Base-by-base conservation (phyloP, 2,888 invertebrate species). In the Eulithis prunata region DNA sequence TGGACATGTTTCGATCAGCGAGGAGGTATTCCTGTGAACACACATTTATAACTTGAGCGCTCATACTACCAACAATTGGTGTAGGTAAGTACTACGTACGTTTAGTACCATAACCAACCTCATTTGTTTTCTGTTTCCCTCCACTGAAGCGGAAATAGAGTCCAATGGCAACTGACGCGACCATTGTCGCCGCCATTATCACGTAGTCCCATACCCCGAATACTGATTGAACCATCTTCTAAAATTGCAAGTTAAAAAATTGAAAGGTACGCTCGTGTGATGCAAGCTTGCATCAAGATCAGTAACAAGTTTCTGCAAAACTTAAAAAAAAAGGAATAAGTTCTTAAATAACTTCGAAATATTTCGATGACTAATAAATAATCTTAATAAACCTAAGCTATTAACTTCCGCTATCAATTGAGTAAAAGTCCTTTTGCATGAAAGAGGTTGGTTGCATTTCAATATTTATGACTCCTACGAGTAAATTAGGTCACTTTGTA, bases 141-240 rank as follows among this genome's bases (percentile, higher is more conserved):
- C 97, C 98, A 14, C 96, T 96, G 78, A 97, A 95, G 70, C 97
- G 94, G 84, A 97, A 98, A 81, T 97, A 98, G 52, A 98, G 79
- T 6, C 98, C 98, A 72, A 98, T 97, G 0, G 90, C 88, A 0
- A 97, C 94, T 0, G 97, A 98, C 21, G 95, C 94, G 6, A 95
- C 62, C 76, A 98, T 94, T 68, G 97, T 96, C 2, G 94, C 77
- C 3, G 90, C 94, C 87, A 98, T 95, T 38, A 98, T 96, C 10
- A 95, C 85, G 81, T 97, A 97, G 88, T 98, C 98, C 94, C 95
- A 95, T 76, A 90, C 85, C 69, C 95, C 95, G 75, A 97, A 95
- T 21, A 88, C 86, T 49, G 84, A 64, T 60, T 76, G 76, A 54
- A 67, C 81, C 91, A 87, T 91, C 14, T 46, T 47, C 65, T 66